Base-by-base conservation (phyloP, 2,888 invertebrate species). In the Pilophorus perplexus region DNA sequence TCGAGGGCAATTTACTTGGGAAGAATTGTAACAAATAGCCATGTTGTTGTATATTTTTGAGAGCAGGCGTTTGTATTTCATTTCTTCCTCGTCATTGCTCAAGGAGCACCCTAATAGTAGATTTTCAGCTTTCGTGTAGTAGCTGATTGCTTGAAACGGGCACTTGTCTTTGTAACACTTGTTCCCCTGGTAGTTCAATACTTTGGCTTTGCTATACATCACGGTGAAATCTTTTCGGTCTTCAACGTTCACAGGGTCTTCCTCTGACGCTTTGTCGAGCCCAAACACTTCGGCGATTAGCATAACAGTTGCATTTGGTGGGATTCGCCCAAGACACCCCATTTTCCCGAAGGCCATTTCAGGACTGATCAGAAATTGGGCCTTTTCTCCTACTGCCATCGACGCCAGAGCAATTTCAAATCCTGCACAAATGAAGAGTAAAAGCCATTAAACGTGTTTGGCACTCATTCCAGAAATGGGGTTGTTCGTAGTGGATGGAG, bases 21-120 rank as follows among this genome's bases (percentile, higher is more conserved):
- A 46, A 33, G 44, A 23, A 33, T 62, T 67, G 38, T 52, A 67
- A 62, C 60, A 62, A 25, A 67, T 38, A 44, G 60, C 60, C 28
- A 28, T 42, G 44, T 67, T 67, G 25, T 25, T 37, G 18, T 62
- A 67, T 12, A 62, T 18, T 64, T 67, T 67, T 22, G 62, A 23
- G 28, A 67, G 40, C 4, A 67, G 54, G n/a, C 54, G 33, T 28
- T 28, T 48, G 38, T 25, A 38, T 12, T 59, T 5, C 14, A 5
- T 22, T 50, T 59, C 59, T 57, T 66, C 66, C 8, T 60, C 48
- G 10, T 48, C 25, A 60, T 33, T 33, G 12, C 6, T 12, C 6
- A 33, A 12, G 6, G 33, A 33, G 12, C 33, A 33, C 33, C 33
- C 12, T 33, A 33, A 6, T 33, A 33, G 6, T 12, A 33, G 12